These are phyloP conservation scores for Ifrita kowaldi DNA, from an alignment of 2,113 vertebrate genomes.

Conservation along the genomic window DNA sequence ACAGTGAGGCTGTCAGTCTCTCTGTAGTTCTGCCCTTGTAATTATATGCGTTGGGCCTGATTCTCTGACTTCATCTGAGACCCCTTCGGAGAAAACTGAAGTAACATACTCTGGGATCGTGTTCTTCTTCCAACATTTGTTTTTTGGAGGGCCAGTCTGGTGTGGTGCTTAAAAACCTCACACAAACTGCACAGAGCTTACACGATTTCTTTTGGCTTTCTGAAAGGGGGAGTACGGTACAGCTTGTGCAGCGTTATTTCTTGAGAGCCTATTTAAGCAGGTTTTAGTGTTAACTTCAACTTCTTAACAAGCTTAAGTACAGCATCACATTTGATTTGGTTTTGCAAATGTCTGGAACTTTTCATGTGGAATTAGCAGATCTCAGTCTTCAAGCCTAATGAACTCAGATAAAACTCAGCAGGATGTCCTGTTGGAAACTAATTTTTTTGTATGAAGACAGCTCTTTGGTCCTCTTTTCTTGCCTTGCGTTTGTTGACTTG, in stretches of 20 bases:
- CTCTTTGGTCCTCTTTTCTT: conserved; percentile 9
- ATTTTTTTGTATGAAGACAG: conserved; percentile 4
- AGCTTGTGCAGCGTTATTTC: not conserved
- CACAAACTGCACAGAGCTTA: not conserved
- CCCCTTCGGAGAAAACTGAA: not conserved
- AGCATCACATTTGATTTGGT: not conserved
- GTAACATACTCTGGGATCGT: not conserved
- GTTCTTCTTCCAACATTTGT: not conserved
- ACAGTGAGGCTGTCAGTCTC: not conserved
- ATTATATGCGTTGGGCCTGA: not conserved
- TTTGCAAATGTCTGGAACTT: conserved; percentile 16
- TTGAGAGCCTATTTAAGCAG: not conserved
- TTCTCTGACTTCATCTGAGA: not conserved
- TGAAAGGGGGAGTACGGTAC: not conserved
- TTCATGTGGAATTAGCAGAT: conserved; percentile 50
- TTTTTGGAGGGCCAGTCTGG: not conserved
- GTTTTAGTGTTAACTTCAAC: conserved; percentile 30
- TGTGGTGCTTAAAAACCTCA: not conserved
- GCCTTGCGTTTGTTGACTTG: conserved; percentile 23
- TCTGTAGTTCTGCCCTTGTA: not conserved
- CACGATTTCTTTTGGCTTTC: not conserved
- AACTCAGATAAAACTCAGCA: conserved; percentile 33
- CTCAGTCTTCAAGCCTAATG: conserved; percentile 50
- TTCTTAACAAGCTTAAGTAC: conserved; percentile 24
- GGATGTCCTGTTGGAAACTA: conserved; percentile 47